A percentile compares a stretch with the other conserved stretches of the same genome.
Evolutionary conservation across 2,888 invertebrate genomes (phyloP).

Genomic region (Synergus itoensis): DNA sequence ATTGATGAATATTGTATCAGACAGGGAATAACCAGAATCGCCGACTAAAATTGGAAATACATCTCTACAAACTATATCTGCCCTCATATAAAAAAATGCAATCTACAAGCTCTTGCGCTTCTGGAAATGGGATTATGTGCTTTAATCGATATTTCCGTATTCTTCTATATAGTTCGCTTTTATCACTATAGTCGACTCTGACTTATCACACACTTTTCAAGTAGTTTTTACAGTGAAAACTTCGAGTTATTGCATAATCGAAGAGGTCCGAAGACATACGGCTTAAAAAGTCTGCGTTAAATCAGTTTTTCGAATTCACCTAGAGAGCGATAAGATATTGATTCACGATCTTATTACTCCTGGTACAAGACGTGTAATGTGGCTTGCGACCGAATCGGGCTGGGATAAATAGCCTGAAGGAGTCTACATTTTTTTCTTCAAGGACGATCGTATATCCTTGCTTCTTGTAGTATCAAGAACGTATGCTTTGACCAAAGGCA

Average conservation of each 20-base stretch:
- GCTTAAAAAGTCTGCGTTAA: too few relatives aligned
- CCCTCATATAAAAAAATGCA: not conserved
- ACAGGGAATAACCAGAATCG: conserved; percentile 23
- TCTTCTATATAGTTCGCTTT: not conserved
- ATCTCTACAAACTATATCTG: not conserved
- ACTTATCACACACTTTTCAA: too few relatives aligned
- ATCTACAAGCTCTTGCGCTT: not conserved
- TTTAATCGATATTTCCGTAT: not conserved
- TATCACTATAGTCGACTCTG: not conserved
- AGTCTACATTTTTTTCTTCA: conserved; percentile 54
- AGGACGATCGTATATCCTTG: conserved; percentile 51
- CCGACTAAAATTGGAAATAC: conserved; percentile 47
- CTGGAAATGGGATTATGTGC: not conserved
- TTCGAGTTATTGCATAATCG: too few relatives aligned
- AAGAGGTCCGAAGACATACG: too few relatives aligned
- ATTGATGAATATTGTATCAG: conserved; percentile 67
- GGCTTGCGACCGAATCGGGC: not conserved
- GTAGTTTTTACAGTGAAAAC: too few relatives aligned
- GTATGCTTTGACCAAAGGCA: conserved; percentile 54
- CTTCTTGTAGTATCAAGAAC: conserved; percentile 55
- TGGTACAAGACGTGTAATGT: conserved; percentile 26
- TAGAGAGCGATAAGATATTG: conserved; percentile 33
- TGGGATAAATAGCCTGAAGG: conserved; percentile 21
- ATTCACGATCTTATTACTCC: conserved; percentile 51
- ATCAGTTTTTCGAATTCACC: too few relatives aligned